Evolutionary conservation across 2,113 vertebrate species (phyloP).

Genomic region (Channa maculata): DNA sequence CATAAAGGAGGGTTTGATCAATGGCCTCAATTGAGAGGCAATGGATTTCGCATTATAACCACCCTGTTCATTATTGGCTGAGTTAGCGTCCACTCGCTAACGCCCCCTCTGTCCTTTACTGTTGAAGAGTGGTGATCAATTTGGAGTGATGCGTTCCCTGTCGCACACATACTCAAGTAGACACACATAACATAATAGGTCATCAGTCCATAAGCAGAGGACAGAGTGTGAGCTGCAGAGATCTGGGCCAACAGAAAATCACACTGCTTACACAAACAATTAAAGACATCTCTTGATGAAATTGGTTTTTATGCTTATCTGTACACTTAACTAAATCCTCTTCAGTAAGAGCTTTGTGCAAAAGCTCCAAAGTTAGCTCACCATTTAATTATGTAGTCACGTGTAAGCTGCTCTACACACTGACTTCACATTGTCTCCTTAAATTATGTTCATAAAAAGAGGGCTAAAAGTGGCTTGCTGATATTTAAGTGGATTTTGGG

Average conservation of each 20-base stretch:
- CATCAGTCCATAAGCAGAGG: constrained; percentile 43
- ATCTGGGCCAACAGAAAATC: constrained; percentile 51
- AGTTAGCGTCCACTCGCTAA: constrained; percentile 69
- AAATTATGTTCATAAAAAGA: constrained; percentile 69
- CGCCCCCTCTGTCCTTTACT: constrained; percentile 65
- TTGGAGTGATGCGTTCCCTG: constrained; percentile 44
- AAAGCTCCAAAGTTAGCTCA: constrained; percentile 57
- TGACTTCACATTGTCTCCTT: constrained; percentile 47
- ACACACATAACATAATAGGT: constrained; percentile 17
- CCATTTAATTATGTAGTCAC: constrained; percentile 73
- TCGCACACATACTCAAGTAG: constrained; percentile 29
- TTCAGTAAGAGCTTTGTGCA: constrained; percentile 52
- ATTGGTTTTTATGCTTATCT: constrained; percentile 80
- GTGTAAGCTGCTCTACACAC: constrained; percentile 50
- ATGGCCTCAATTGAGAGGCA: constrained; percentile 70
- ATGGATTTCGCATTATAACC: constrained; percentile 80
- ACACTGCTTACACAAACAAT: constrained; percentile 76
- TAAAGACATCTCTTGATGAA: constrained; percentile 70
- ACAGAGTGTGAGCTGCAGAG: constrained; percentile 17
- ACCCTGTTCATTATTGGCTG: constrained; percentile 75
- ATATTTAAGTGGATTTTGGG: constrained; percentile 69
- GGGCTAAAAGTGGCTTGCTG: constrained; percentile 66
- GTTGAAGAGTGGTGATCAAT: constrained; percentile 70
- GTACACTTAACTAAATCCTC: constrained; percentile 77
- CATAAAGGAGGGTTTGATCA: constrained; percentile 68